phyloP scores from a whole-genome alignment of 2,797 vertebrate species.

The Sylvia borin region DNA sequence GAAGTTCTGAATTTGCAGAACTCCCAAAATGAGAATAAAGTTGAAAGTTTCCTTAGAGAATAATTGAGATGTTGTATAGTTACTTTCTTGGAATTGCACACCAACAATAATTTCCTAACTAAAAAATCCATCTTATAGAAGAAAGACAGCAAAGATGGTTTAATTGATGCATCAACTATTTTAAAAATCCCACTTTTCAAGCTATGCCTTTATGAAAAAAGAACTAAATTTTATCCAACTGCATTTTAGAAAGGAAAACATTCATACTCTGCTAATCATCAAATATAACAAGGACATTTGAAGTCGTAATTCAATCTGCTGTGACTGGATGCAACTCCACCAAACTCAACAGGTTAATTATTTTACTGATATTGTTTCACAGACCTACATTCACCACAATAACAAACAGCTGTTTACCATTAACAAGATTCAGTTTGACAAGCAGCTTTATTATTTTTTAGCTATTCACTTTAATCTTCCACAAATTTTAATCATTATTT shows the following conservation, averaged over 20 bases:
- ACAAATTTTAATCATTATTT: conserved; percentile 1
- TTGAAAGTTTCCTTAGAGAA: not conserved
- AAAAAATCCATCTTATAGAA: not conserved
- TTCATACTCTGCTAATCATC: not conserved
- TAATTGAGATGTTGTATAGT: not conserved
- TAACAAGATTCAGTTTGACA: conserved; percentile 24
- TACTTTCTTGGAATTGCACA: not conserved
- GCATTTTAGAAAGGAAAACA: not conserved
- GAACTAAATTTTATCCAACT: not conserved
- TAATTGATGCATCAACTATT: not conserved
- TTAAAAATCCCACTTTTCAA: not conserved
- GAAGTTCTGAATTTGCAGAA: conserved; percentile 19
- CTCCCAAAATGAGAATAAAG: not conserved
- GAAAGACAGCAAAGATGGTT: not conserved
- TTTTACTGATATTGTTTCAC: not conserved
- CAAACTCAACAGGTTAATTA: conserved; percentile 16
- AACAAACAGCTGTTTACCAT: conserved; percentile 35
- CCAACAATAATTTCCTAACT: not conserved
- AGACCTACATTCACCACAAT: not conserved
- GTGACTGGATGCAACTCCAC: not conserved
- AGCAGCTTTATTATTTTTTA: conserved; percentile 7
- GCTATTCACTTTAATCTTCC: conserved; percentile 20
- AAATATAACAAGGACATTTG: not conserved
- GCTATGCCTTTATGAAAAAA: not conserved
- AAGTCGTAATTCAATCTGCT: not conserved